Percentiles rank a stretch among this genome's conserved stretches.
These are phyloP conservation scores for Columba guinea DNA, from an alignment of 2,797 vertebrate genomes.

Conservation along the genomic window DNA sequence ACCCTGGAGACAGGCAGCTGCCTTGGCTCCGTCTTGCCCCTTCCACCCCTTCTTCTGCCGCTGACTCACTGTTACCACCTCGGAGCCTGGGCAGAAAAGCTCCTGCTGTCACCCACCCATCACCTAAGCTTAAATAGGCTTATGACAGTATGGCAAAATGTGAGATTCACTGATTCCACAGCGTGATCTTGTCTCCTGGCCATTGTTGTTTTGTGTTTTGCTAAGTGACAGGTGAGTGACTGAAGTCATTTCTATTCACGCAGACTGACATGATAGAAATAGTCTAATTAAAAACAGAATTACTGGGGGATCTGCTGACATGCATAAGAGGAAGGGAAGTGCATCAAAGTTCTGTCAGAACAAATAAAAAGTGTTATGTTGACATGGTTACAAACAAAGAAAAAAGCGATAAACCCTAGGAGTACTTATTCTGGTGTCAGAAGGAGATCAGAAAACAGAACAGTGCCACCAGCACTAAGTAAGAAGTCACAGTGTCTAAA, in stretches of 20 bases:
- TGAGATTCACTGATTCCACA: background rate
- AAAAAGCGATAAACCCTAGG: background rate
- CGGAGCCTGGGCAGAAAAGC: background rate
- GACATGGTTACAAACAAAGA: background rate
- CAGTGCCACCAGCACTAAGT: background rate
- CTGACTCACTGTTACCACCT: slow-evolving; percentile 16
- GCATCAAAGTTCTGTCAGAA: background rate
- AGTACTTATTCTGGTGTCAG: background rate
- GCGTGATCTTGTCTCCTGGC: background rate
- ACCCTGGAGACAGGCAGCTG: background rate
- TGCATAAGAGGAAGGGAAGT: background rate
- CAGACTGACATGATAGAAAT: background rate
- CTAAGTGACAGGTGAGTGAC: background rate
- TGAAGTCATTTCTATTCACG: background rate
- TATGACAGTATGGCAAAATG: background rate
- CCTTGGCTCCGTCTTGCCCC: background rate
- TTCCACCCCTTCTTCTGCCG: background rate
- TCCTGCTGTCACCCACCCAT: background rate
- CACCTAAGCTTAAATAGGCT: background rate
- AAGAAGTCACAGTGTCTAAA: background rate
- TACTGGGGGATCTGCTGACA: background rate
- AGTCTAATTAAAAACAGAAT: background rate
- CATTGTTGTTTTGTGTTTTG: background rate
- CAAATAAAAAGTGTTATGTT: background rate
- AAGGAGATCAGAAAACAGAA: background rate